Evolutionary conservation across 2,113 vertebrate species (phyloP).

Genomic region (Barbus barbus): DNA sequence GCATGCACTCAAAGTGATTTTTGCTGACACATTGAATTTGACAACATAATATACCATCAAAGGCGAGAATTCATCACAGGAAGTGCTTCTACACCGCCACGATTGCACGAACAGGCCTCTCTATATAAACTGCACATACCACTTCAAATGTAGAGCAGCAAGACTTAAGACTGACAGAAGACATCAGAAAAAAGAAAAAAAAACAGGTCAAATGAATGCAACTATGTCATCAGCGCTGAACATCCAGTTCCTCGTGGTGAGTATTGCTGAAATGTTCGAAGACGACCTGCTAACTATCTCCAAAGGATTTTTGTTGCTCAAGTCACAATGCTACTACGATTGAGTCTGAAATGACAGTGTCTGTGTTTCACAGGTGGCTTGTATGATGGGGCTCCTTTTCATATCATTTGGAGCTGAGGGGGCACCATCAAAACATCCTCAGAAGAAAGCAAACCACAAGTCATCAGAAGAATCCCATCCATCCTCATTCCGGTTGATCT

Average conservation of each 20-base stretch:
- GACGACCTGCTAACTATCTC: not conserved
- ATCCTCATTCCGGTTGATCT: conserved; percentile 59
- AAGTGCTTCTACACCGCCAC: no score
- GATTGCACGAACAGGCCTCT: conserved; percentile 3
- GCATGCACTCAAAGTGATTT: not conserved
- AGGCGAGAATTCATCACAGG: conserved; percentile 16
- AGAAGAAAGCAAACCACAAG: not conserved
- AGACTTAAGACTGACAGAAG: not conserved
- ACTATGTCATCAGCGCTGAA: conserved; percentile 33
- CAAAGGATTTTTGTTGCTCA: not conserved
- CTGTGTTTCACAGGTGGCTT: conserved; percentile 29
- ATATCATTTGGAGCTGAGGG: conserved; percentile 35
- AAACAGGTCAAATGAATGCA: not conserved
- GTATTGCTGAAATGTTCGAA: conserved; percentile 6
- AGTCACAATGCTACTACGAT: not conserved
- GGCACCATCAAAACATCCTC: not conserved
- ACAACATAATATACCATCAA: conserved; percentile 17
- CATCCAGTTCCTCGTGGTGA: conserved; percentile 30
- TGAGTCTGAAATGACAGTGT: not conserved
- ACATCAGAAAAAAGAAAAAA: not conserved
- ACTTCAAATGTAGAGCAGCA: not conserved
- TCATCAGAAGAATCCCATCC: not conserved
- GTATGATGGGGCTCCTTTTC: conserved; percentile 43
- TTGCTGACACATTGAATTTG: conserved; percentile 42
- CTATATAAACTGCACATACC: conserved; percentile 50